Evolutionary conservation across 2,888 invertebrate species (phyloP), one percentile per base, ranked within the genome.

Genomic region (Andrena hattorfiana): DNA sequence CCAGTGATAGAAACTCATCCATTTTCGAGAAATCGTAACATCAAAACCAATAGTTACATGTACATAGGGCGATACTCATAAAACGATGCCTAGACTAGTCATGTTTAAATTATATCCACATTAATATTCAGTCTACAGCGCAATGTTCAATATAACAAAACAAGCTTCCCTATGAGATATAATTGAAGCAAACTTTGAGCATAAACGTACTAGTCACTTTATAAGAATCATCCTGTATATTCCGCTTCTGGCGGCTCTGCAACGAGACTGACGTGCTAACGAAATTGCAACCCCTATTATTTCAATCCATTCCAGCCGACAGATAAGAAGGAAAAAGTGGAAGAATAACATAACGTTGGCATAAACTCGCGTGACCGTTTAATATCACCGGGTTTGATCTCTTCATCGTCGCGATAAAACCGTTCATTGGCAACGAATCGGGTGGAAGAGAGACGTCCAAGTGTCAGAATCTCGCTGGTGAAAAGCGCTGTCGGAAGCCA

Each of bases 401-500:
- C 72, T 85, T 80, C 72, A 83, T 87, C 69, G 75, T 66, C 71
- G 76, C 66, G 51, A 74, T 85, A 69, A 83, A 87, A 56, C 71
- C 64, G 77, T 69, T 78, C 56, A 70, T 68, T 70, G n/a, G 60
- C 28, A 75, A 74, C 77, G 83, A 81, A 85, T 81, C 56, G 66
- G 66, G 76, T 28, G 28, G 77, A 79, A 87, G 76, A 79, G 81
- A 84, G 84, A 87, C 77, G 77, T 84, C 75, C 42, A 84, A 77
- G 81, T 83, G 86, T 87, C 86, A 85, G 84, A 86, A 81, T 83
- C 56, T 81, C 59, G 64, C 70, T 48, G 75, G 76, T 81, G 88
- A 84, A 88, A 87, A 84, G 88, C 77, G 72, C 75, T 75, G 86
- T 85, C 86, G 78, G 87, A 87, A 87, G 80, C 75, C 75, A 59